Conservation (phyloP, 64 coral and sea anemone genomes). For the Actinia tenebrosa region DNA sequence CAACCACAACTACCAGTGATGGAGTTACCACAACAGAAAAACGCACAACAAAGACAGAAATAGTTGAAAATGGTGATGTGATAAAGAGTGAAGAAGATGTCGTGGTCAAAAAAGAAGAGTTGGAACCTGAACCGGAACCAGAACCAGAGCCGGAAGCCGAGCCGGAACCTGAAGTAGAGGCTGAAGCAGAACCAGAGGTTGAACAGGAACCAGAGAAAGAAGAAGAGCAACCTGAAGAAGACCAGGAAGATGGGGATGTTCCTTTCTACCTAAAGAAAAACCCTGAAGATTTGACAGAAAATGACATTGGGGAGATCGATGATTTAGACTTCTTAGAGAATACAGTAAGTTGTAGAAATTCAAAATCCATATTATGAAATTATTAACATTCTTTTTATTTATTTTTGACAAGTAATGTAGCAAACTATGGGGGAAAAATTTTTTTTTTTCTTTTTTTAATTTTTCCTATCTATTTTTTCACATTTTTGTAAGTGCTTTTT, state of each 20-base stretch:
- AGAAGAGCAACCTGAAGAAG: not conserved
- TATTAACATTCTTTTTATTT: too few species aligned
- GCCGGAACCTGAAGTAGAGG: not conserved
- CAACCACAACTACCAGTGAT: not conserved
- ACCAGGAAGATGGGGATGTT: not conserved
- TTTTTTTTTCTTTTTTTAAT: too few species aligned
- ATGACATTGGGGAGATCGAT: slow-evolving; percentile 17
- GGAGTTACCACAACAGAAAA: not conserved
- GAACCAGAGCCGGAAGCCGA: not conserved
- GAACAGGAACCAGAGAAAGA: slow-evolving; percentile 19
- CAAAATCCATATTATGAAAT: too few species aligned
- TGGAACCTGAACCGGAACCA: not conserved
- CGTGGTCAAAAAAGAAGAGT: not conserved
- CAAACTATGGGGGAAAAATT: too few species aligned
- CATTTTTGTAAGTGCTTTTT: too few species aligned
- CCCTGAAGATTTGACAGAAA: slow-evolving; percentile 11
- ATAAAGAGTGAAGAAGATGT: slow-evolving; percentile 2
- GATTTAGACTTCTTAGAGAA: slow-evolving; percentile 23
- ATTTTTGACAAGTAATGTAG: too few species aligned
- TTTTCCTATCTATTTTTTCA: too few species aligned
- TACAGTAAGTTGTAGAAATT: not conserved
- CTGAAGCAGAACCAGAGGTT: not conserved
- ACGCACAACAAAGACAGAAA: not conserved
- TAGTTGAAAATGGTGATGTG: slow-evolving; percentile 39
- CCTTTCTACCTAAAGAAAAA: slow-evolving; percentile 2